Evolutionary conservation across 2,113 vertebrate genomes (phyloP), one percentile per base, ranked within the genome.

Genomic region (Chaetops frenatus): DNA sequence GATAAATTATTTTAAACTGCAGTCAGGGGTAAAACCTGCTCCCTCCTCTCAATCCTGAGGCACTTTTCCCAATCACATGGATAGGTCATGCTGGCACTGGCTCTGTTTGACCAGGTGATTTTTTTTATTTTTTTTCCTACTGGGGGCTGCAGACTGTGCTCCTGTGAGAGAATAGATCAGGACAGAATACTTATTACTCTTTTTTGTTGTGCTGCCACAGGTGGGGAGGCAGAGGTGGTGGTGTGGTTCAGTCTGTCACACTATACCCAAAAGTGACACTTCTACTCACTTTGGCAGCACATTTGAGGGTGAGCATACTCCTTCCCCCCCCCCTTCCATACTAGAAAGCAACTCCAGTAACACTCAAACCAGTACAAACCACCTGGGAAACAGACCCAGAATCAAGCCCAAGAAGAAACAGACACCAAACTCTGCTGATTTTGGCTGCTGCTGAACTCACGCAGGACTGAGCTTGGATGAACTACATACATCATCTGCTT

Each of bases 91-190:
- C 81, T 74, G 71, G 58, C 42, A 31, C 58, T 42, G 20, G 42
- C 61, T 64, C 44, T 10, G 4, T 27, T 71, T 38, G 83, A 22
- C 21, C 40, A n/a, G 42, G 19, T 38, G 15, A 12, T 24, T 51
- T 56, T 81, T 48, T 36, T 51, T 56, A 79, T 48, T 36, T 53
- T 27, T n/a, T 65, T 36, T 16, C 11, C 28, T 54, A 21, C 51
- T 23, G 29, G 56, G 24, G 29, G n/a, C 74, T 60, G 13, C 0
- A 0, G 42, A 44, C 53, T 44, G 11, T 23, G 57, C 20, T 80
- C 23, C 67, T 54, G 7, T 24, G 42, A 3, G 3, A 65, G 28
- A 92, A 44, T 0, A 82, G 40, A 61, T 6, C 0, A 1, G 31
- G 58, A 38, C 7, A 69, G 62, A 57, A 33, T 42, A 35, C 36